Evolutionary conservation across 2,888 invertebrate species (phyloP).

Genomic region (Tholera decimalis): DNA sequence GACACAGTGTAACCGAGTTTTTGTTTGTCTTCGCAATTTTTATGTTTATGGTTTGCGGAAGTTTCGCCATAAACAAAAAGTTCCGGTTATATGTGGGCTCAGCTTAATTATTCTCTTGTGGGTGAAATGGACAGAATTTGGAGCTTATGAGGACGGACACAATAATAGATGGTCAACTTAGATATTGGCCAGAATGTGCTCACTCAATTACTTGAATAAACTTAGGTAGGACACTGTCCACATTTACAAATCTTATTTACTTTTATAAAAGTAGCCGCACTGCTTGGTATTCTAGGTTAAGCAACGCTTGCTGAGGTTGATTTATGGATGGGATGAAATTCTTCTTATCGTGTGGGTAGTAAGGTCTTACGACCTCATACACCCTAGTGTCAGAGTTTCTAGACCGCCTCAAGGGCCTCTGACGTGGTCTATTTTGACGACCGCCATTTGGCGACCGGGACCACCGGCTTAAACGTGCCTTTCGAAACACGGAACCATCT

Average conservation of each 20-base stretch:
- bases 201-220: background rate
- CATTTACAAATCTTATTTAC: background rate
- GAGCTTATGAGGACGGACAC: constrained; percentile 11
- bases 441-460: too few relatives aligned
- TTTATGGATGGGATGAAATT: too few relatives aligned
- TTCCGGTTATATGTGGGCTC: constrained; percentile 7
- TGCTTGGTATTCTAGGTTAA: too few relatives aligned
- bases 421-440: too few relatives aligned
- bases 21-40: constrained; percentile 55
- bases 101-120: constrained; percentile 28
- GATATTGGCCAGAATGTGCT: background rate
- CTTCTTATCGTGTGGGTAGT: too few relatives aligned
- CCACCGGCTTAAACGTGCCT: too few relatives aligned
- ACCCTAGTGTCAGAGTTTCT: too few relatives aligned
- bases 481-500: too few relatives aligned
- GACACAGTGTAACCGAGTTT: constrained; percentile 36
- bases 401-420: too few relatives aligned
- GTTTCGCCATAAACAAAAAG: constrained; percentile 44
- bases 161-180: background rate
- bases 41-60: constrained; percentile 37
- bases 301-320: too few relatives aligned
- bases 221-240: background rate
- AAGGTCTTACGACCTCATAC: too few relatives aligned
- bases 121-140: constrained; percentile 6
- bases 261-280: too few relatives aligned